These are phyloP conservation scores for Phylloscopus trochiloides DNA, from an alignment of 2,113 vertebrate species.

Conservation along the genomic window DNA sequence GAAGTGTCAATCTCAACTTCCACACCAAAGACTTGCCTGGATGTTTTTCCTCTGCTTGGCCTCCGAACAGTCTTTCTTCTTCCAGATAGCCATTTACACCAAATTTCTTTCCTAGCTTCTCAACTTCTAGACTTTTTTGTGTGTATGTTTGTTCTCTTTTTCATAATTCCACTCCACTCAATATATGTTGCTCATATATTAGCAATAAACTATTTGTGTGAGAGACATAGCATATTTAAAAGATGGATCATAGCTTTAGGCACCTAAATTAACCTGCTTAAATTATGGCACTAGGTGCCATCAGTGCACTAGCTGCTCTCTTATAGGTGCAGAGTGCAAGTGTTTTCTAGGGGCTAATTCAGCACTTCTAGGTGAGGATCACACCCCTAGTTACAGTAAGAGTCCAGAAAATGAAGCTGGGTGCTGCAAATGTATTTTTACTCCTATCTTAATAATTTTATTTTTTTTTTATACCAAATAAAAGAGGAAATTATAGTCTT, in stretches of 20 bases:
- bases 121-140: background rate
- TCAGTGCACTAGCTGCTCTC: background rate
- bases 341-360: background rate
- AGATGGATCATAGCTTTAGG: background rate
- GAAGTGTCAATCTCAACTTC: too few relatives aligned
- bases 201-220: background rate
- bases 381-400: background rate
- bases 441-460: background rate
- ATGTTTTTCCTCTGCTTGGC: background rate
- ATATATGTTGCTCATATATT: background rate
- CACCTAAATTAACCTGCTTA: background rate
- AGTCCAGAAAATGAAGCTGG: background rate
- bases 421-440: background rate
- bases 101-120: background rate
- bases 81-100: background rate
- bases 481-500: background rate
- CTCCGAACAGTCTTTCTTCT: background rate
- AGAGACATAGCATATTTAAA: background rate
- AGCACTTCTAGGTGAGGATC: fast-evolving
- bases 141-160: background rate
- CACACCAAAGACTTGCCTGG: background rate
- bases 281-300: background rate
- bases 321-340: fast-evolving
- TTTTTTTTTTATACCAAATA: background rate
- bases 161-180: background rate